phyloP scores from a whole-genome alignment of 2,113 vertebrate species.

The Lepidothrix coronata region DNA sequence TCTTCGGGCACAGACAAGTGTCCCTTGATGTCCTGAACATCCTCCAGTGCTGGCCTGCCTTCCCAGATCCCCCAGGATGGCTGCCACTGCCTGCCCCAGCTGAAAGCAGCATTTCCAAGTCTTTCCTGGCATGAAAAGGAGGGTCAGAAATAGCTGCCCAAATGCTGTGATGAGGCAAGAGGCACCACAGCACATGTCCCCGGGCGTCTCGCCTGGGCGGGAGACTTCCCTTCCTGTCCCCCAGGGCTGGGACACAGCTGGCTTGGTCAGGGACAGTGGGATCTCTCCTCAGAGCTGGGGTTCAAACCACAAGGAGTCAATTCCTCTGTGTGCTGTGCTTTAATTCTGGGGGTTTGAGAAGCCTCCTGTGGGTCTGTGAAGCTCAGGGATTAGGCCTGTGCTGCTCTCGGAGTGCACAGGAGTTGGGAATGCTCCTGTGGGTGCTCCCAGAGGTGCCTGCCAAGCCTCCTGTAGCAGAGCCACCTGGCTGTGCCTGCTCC shows the following conservation, averaged over 20 bases:
- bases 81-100: background rate
- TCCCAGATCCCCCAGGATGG: background rate
- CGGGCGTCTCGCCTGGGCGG: fast-evolving
- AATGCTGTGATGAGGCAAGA: background rate
- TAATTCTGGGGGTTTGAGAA: background rate
- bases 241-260: background rate
- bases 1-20: background rate
- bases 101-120: background rate
- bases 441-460: background rate
- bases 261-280: fast-evolving
- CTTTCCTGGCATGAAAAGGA: background rate
- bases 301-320: background rate
- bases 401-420: background rate
- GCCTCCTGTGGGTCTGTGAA: background rate
- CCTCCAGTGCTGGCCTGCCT: background rate
- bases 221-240: background rate
- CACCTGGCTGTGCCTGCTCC: fast-evolving
- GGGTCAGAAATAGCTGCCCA: background rate
- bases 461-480: background rate
- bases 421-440: background rate
- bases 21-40: background rate
- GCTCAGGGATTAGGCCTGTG: background rate
- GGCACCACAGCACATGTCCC: background rate
- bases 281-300: fast-evolving
- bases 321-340: background rate